Base-by-base conservation (phyloP, 1,140 invertebrate species). In the Drosophila arizonae region DNA sequence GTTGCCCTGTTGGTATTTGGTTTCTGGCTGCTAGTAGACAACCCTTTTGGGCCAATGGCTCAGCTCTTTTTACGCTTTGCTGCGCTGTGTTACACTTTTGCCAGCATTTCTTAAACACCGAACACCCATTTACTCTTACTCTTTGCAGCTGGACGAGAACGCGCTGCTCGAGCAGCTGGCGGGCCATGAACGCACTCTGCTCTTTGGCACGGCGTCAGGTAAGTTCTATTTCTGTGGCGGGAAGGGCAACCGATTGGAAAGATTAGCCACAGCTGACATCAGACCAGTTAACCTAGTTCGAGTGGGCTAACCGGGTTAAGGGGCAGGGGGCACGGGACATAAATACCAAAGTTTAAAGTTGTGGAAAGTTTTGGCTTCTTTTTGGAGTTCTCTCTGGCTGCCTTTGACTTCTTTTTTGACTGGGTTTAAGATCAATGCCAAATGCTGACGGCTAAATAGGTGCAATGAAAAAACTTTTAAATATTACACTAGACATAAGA, bases 81-180 rank as follows among this genome's bases (percentile, higher is more conserved):
- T 62, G 41, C 77, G 67, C 54, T 68, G 43, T 80, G 64, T 77
- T 85, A 79, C 72, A 80, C 80, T 6, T 33, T 76, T 77, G 76
- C 71, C 72, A 79, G 75, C 87, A 86, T 45, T 10, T 54, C 13
- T 15, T n/a, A 63, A 57, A 33, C 33, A 60, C 54, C 28, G 39
- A 71, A 60, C 50, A 67, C 56, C 43, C 57, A 52, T 50, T 70
- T 77, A 65, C 68, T 46, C 50, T 66, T 48, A 63, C 43, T 60
- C 30, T 26, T 67, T 84, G 60, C 80, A 91, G 90, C 85, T 91
- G 77, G 80, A 91, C 61, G 90, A 90, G 86, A 81, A 81, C 60
- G 72, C 77, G 11, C 62, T 91, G 26, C 61, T 88, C 56, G 58
- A 77, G 50, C 80, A 91, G 64, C 79, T 91, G 79, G 71, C 72